Conservation (phyloP, 2,113 vertebrate genomes). For the Tragelaphus buxtoni region DNA sequence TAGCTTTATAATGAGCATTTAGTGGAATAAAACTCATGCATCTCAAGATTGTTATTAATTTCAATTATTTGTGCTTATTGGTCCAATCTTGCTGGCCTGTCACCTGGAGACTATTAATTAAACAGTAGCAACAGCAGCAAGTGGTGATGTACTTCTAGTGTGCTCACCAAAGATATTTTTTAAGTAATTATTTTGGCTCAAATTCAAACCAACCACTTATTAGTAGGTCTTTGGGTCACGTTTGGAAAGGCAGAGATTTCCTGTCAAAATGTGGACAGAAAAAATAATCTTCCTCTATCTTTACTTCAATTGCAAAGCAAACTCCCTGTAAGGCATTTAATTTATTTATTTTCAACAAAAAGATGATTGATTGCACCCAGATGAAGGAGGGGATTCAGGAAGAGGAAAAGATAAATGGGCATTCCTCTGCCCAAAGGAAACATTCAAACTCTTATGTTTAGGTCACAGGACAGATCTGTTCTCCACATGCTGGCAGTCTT, state of each 20-base stretch:
- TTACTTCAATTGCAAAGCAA: neutral
- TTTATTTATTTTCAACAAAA: neutral
- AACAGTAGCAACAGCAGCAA: neutral
- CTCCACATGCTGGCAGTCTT: neutral
- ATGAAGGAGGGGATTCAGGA: neutral
- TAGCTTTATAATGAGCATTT: neutral
- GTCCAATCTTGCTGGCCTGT: neutral
- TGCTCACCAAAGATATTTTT: neutral
- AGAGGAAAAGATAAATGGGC: neutral
- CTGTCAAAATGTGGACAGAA: neutral
- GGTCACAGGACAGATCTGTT: neutral
- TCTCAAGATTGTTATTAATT: neutral
- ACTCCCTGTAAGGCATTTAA: neutral
- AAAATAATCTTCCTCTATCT: neutral
- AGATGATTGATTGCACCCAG: neutral
- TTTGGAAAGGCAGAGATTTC: slow-evolving; percentile 6
- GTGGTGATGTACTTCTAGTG: neutral
- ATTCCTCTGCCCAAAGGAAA: neutral
- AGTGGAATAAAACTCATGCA: neutral
- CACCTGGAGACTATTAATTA: neutral
- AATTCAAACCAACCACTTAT: neutral
- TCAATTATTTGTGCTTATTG: neutral
- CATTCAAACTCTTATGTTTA: neutral
- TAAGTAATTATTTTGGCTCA: neutral
- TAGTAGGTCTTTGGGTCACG: neutral